Conservation (phyloP, 1,140 invertebrate genomes). For the Neodiprion virginianus region DNA sequence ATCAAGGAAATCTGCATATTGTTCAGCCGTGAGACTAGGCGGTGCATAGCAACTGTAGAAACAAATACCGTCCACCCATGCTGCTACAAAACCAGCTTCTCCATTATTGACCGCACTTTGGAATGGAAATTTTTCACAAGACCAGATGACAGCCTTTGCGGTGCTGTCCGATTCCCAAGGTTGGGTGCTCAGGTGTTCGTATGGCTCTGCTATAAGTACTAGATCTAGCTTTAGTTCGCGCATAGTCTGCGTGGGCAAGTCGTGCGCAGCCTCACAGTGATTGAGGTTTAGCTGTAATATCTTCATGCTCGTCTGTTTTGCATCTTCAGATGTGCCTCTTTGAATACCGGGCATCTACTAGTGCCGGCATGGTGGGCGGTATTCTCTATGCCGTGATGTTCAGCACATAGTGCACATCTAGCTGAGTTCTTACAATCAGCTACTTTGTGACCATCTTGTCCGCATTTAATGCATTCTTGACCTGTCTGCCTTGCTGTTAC, state of each 20-base stretch:
- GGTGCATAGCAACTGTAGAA: too few species aligned
- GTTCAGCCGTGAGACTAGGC: too few species aligned
- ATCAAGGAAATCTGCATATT: too few species aligned
- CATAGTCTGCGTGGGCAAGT: slow-evolving; percentile 10
- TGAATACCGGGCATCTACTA: too few species aligned
- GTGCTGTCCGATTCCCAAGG: not conserved
- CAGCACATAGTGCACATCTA: not conserved
- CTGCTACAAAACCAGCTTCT: too few species aligned
- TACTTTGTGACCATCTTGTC: not conserved
- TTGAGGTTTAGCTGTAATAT: slow-evolving; percentile 1
- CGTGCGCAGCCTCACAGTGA: not conserved
- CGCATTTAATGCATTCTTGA: not conserved
- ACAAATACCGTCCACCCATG: too few species aligned
- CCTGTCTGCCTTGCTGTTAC: slow-evolving; percentile 14
- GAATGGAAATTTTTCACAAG: too few species aligned
- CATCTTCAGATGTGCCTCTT: too few species aligned
- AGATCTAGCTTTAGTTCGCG: not conserved
- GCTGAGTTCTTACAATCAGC: not conserved
- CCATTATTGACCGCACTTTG: too few species aligned
- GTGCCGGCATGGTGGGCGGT: too few species aligned
- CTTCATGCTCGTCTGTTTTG: not conserved
- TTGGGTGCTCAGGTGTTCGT: not conserved
- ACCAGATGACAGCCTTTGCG: slow-evolving; percentile 6
- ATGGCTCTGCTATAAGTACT: slow-evolving; percentile 11
- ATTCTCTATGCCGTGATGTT: too few species aligned